Conservation (phyloP, 2,888 invertebrate species). For the Dexiosoma caninum region DNA sequence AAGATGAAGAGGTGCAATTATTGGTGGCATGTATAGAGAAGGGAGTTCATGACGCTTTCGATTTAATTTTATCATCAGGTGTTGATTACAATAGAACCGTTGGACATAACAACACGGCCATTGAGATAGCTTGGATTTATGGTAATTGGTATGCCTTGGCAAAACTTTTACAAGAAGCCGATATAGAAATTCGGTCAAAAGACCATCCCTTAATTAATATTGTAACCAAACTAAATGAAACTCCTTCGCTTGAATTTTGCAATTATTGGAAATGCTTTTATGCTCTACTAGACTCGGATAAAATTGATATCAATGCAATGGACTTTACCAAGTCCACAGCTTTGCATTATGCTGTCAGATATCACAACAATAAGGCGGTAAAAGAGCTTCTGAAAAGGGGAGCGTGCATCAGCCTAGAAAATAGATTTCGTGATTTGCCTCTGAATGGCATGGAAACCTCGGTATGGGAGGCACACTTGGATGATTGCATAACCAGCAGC, state of each 20-base stretch:
- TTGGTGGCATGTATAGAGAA: constrained; percentile 78
- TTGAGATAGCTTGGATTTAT: constrained; percentile 82
- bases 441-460: constrained; percentile 84
- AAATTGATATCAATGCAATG: constrained; percentile 81
- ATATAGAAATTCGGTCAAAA: constrained; percentile 78
- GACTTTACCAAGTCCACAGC: constrained; percentile 84
- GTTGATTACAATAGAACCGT: constrained; percentile 78
- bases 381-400: constrained; percentile 83
- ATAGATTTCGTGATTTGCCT: constrained; percentile 83
- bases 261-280: constrained; percentile 82
- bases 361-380: constrained; percentile 82
- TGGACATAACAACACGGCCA: constrained; percentile 76
- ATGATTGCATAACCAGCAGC: constrained; percentile 84
- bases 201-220: constrained; percentile 80
- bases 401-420: constrained; percentile 85
- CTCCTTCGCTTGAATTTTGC: constrained; percentile 78
- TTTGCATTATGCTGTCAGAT: constrained; percentile 86
- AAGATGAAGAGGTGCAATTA: constrained; percentile 69
- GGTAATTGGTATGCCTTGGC: constrained; percentile 78
- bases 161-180: constrained; percentile 75
- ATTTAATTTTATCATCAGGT: constrained; percentile 79
- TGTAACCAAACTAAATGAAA: constrained; percentile 80
- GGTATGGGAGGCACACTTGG: constrained; percentile 84
- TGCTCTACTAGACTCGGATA: constrained; percentile 80
- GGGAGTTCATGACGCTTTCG: constrained; percentile 80